Conservation (phyloP, 2,888 invertebrate species). For the Gibbula magus region DNA sequence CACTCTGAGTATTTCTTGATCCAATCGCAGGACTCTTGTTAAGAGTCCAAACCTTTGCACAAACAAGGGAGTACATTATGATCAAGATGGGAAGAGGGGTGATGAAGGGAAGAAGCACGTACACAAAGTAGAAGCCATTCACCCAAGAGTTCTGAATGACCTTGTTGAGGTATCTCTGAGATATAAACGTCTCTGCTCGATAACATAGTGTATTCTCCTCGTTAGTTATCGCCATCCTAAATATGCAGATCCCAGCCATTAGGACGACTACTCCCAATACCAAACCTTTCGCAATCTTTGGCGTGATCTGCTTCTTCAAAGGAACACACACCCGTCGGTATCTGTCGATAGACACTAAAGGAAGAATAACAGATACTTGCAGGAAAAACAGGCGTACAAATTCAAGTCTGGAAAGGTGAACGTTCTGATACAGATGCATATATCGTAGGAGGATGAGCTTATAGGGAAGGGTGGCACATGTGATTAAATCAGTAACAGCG, state of each 20-base stretch:
- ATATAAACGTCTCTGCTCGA: background rate
- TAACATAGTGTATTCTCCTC: background rate
- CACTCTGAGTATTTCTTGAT: too few relatives aligned
- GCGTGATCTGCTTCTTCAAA: background rate
- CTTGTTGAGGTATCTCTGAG: background rate
- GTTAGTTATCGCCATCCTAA: background rate
- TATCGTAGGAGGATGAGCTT: background rate
- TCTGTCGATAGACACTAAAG: conserved; percentile 6
- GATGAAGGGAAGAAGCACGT: background rate
- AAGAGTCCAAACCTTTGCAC: background rate
- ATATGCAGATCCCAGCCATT: background rate
- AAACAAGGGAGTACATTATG: background rate
- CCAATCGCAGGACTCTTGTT: too few relatives aligned
- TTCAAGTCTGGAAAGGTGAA: background rate
- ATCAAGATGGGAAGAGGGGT: background rate
- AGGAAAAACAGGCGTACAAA: background rate
- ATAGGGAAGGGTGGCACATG: background rate
- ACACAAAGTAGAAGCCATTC: background rate
- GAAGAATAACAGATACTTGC: background rate
- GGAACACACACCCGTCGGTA: background rate
- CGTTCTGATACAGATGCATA: background rate
- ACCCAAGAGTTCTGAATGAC: background rate
- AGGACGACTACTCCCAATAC: background rate
- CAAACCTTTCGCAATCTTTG: background rate
- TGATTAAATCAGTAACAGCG: background rate